phyloP scores from a whole-genome alignment of 2,797 vertebrate species.

The Buphagus erythrorhynchus region DNA sequence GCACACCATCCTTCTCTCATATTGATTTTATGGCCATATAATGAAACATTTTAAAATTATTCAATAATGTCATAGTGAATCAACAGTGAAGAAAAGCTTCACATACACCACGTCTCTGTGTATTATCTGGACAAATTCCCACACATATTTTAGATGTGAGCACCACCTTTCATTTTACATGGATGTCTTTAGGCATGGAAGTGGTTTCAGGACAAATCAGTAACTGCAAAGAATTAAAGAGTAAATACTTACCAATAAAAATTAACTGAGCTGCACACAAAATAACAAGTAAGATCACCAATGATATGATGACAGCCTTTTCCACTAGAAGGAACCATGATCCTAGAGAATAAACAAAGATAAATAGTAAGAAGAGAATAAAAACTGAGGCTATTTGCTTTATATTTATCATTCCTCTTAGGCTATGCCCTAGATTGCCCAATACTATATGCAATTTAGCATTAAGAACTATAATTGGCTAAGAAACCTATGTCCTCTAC shows the following conservation, averaged over 20 bases:
- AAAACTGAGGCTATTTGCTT: neutral
- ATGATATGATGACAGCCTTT: constrained; percentile 62
- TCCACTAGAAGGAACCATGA: constrained; percentile 73
- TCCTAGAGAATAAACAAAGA: constrained; percentile 56
- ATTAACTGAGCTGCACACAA: constrained; percentile 70
- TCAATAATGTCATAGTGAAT: neutral
- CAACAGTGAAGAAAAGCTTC: neutral
- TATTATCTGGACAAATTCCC: neutral
- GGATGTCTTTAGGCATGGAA: neutral
- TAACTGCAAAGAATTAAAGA: neutral
- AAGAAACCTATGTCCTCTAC: neutral
- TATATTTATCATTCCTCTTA: neutral
- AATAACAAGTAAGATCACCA: constrained; percentile 62
- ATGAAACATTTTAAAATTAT: neutral
- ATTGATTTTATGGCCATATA: neutral
- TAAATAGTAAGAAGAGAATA: neutral
- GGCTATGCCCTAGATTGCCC: neutral
- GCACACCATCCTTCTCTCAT: neutral
- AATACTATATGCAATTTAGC: neutral
- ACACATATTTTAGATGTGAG: neutral
- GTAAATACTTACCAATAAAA: constrained; percentile 74
- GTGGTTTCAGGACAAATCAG: neutral
- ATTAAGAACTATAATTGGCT: neutral
- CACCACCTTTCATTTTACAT: neutral
- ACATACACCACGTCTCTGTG: rapidly evolving